These are phyloP conservation scores for Otocyon megalotis DNA, from an alignment of 2,113 vertebrate genomes.

Conservation along the genomic window DNA sequence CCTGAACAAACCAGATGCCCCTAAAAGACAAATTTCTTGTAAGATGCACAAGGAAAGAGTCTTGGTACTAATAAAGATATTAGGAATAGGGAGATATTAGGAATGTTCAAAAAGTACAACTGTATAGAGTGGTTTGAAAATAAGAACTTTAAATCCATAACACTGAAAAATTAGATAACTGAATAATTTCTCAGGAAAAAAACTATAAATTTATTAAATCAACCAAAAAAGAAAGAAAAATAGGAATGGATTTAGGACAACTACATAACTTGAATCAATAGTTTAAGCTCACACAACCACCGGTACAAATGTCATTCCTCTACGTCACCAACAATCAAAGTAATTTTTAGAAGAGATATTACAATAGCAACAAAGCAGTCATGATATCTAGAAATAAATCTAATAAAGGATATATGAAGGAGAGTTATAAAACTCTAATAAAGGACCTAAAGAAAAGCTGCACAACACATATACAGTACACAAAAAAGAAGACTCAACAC, in stretches of 20 bases:
- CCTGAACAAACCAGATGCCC: neutral
- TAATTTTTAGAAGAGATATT: neutral
- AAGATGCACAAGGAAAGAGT: neutral
- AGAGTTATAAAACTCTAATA: conserved; percentile 47
- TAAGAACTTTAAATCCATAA: neutral
- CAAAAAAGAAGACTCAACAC: neutral
- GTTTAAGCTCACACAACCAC: neutral
- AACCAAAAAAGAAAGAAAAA: neutral
- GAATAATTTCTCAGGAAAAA: neutral
- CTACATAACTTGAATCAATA: conserved; percentile 4
- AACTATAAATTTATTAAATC: neutral
- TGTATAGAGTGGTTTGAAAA: neutral
- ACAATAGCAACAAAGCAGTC: neutral
- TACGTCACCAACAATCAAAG: neutral
- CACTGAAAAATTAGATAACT: conserved; percentile 24
- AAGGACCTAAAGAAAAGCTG: conserved; percentile 43
- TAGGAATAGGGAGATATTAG: neutral
- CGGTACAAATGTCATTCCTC: neutral
- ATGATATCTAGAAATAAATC: conserved; percentile 44
- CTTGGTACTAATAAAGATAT: neutral
- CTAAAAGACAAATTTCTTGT: neutral
- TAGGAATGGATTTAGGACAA: neutral
- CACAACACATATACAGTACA: neutral
- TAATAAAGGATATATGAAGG: conserved; percentile 26
- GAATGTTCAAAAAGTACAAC: neutral